These are phyloP conservation scores for Tribolium freemani DNA, from an alignment of 2,888 invertebrate genomes.

Conservation along the genomic window DNA sequence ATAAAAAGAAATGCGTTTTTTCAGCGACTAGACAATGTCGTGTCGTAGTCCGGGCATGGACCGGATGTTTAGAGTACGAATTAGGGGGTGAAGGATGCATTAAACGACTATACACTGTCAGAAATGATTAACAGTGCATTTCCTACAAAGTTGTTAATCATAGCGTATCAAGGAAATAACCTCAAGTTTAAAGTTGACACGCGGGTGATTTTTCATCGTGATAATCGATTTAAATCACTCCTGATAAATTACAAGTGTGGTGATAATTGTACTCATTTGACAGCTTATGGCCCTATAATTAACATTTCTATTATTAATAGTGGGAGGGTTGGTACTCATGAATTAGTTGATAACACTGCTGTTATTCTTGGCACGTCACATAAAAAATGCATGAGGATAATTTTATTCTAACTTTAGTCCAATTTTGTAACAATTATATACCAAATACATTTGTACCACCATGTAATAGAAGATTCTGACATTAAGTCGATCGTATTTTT, in stretches of 20 bases:
- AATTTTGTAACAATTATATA: too few relatives aligned
- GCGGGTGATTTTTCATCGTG: not conserved
- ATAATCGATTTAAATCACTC: not conserved
- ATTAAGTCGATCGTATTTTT: too few relatives aligned
- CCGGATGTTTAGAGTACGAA: not conserved
- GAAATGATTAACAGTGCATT: conserved; percentile 10
- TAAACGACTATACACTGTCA: not conserved
- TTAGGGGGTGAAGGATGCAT: not conserved
- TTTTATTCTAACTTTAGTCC: too few relatives aligned
- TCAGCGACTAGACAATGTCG: too few relatives aligned
- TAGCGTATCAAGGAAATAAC: conserved; percentile 7
- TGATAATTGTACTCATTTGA: not conserved
- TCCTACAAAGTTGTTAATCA: conserved; percentile 10
- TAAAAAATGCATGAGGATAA: too few relatives aligned
- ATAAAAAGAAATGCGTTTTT: too few relatives aligned
- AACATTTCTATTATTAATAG: not conserved
- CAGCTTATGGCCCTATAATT: not conserved
- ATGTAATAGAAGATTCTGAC: too few relatives aligned
- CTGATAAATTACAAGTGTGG: not conserved
- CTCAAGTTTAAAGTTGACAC: not conserved
- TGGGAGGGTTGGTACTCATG: too few relatives aligned
- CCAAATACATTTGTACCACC: too few relatives aligned
- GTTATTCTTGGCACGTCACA: too few relatives aligned
- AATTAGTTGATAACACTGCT: too few relatives aligned
- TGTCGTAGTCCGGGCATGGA: too few relatives aligned